Percentiles rank a stretch among this genome's conserved stretches.
Conservation (phyloP, 2,113 vertebrate genomes). For the Pelmatolapia mariae region DNA sequence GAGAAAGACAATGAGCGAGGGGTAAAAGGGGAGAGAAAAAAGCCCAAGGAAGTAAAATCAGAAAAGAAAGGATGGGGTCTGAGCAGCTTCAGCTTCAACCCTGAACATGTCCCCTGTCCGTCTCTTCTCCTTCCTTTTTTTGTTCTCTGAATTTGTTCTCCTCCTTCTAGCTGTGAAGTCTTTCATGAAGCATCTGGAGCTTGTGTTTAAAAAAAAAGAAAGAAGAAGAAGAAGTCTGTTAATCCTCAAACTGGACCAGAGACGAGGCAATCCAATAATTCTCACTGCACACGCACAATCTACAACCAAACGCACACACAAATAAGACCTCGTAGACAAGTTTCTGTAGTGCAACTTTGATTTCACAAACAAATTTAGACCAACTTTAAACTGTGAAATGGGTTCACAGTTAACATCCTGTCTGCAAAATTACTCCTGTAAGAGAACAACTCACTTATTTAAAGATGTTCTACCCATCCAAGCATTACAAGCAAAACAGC, state of each 20-base stretch:
- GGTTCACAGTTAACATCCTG: background rate
- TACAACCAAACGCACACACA: background rate
- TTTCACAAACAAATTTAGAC: background rate
- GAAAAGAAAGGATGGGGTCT: conserved; percentile 26
- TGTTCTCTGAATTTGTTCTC: conserved; percentile 7
- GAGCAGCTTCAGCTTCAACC: conserved; percentile 12
- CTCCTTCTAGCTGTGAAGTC: conserved; percentile 28
- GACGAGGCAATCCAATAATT: background rate
- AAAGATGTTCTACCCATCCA: background rate
- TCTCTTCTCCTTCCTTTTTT: background rate
- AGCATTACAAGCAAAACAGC: background rate
- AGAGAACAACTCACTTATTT: background rate
- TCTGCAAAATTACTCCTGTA: background rate
- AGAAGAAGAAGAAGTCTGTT: background rate
- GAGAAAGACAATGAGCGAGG: conserved; percentile 49
- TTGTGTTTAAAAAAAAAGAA: conserved; percentile 6
- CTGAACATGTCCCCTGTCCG: conserved; percentile 16
- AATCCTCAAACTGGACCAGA: conserved; percentile 37
- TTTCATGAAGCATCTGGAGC: conserved; percentile 44
- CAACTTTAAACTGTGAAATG: background rate
- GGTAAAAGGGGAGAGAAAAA: conserved; percentile 26
- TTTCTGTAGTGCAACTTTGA: background rate
- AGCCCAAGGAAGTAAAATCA: conserved; percentile 32
- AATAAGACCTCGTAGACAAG: background rate
- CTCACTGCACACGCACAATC: background rate